phyloP scores from a whole-genome alignment of 1,140 invertebrate species.

The Scylla paramamosain region DNA sequence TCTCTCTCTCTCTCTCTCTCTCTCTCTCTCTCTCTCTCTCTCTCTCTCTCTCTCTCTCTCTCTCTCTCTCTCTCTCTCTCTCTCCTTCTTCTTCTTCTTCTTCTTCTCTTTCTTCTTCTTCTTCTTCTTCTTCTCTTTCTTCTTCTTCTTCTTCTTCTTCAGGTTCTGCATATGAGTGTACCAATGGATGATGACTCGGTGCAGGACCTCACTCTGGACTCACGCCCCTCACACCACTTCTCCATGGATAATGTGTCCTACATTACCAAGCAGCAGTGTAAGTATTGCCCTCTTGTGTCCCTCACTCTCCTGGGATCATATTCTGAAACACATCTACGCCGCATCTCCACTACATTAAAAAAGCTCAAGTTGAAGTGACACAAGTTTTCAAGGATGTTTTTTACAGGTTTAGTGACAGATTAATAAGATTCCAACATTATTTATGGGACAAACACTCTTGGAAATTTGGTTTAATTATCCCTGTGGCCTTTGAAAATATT shows the following conservation, averaged over 20 bases:
- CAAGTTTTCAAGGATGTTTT: no score
- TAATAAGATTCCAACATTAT: conserved; percentile 3
- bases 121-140: background rate
- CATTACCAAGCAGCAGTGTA: conserved; percentile 75
- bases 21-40: no score
- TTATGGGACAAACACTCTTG: background rate
- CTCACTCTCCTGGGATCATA: background rate
- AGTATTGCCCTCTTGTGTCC: background rate
- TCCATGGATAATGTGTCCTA: conserved; percentile 77
- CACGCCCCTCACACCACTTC: conserved; percentile 62
- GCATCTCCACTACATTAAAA: no score
- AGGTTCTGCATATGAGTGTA: conserved; percentile 77
- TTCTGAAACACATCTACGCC: background rate
- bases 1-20: no score
- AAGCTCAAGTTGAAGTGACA: background rate
- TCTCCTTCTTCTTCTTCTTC: no score
- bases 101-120: no score
- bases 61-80: no score
- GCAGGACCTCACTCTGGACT: conserved; percentile 65
- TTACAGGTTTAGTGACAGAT: background rate
- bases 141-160: background rate
- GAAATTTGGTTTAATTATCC: no score
- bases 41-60: no score
- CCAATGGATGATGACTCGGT: conserved; percentile 76
- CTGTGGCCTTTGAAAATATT: no score